phyloP scores from a whole-genome alignment of 2,888 invertebrate species.

The Cloeon dipterum region DNA sequence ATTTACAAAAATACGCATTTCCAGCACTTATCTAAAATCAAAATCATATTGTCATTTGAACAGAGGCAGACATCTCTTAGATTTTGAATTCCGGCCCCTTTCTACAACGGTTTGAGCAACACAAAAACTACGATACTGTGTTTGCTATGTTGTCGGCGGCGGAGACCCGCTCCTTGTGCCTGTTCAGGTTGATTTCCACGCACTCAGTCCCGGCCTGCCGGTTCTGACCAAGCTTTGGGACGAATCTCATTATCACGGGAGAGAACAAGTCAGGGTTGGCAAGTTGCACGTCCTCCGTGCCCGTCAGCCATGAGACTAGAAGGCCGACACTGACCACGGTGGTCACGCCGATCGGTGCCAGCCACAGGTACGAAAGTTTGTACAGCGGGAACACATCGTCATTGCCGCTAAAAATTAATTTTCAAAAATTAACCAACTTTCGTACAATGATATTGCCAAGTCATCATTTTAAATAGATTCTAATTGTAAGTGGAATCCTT shows the following conservation, averaged over 20 bases:
- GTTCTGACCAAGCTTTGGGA: neutral
- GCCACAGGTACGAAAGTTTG: slow-evolving; percentile 61
- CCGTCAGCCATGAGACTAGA: slow-evolving; percentile 32
- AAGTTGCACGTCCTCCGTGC: slow-evolving; percentile 22
- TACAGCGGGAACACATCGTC: slow-evolving; percentile 39
- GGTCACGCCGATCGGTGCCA: slow-evolving; percentile 44
- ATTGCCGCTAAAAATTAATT: no score
- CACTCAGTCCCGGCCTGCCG: neutral
- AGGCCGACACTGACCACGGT: slow-evolving; percentile 44
- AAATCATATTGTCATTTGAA: no score
- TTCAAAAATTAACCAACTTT: neutral
- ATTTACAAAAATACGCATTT: no score
- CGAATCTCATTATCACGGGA: slow-evolving; percentile 20
- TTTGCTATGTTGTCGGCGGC: no score
- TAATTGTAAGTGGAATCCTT: neutral
- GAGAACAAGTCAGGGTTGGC: slow-evolving; percentile 34
- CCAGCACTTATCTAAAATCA: no score
- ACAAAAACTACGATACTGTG: no score
- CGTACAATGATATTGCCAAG: neutral
- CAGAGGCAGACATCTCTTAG: no score
- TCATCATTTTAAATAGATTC: neutral
- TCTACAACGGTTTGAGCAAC: no score
- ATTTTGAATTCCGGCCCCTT: no score
- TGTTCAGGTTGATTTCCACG: neutral
- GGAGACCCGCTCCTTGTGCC: no score